Evolutionary conservation across 2,797 vertebrate species (phyloP), one percentile per base, ranked within the genome.

Genomic region (Gymnothorax javanicus): DNA sequence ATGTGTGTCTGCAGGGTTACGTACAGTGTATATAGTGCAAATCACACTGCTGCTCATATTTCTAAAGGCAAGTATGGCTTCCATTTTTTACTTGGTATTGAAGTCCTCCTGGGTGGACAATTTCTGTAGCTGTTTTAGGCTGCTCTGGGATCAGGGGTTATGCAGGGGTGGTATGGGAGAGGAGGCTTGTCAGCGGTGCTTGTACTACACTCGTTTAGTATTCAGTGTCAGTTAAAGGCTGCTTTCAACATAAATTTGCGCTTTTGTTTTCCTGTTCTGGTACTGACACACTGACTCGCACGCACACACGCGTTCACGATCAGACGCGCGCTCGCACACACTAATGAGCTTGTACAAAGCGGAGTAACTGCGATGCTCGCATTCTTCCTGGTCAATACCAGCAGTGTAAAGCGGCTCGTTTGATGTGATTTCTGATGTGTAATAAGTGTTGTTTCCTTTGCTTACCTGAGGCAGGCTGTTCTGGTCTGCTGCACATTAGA

Each of bases 61-160:
- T 64, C 60, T 27, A 58, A 60, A 13, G n/a, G 33, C 50, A 58
- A 83, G 82, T 83, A 83, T 33, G 9, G 64, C 11, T 4, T 67
- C 25, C 84, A 69, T 89, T 75, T 89, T 87, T 90, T 90, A 88
- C 75, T 92, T 81, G 84, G 86, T 62, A 8, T 23, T 11, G 15
- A 50, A 56, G 3, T 12, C 17, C 56, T n/a, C 7, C 9, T 15
- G 50, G 20, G 52, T 56, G n/a, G 15, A 81, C 5, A n/a, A 23
- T 79, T n/a, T 56, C 17, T 15, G 8, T 3, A 23, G 77, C 20
- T 81, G 43, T 20, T 79, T 52, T 79, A 17, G 33, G 5, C 75
- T 50, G 6, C 13, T 52, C 6, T 20, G 9, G 71, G 71, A 12
- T 73, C 25, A 33, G 71, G 25, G 33, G 71, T 17, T 73, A 33